These are phyloP conservation scores for Periplaneta americana DNA, from an alignment of 1,140 invertebrate genomes.

Conservation along the genomic window DNA sequence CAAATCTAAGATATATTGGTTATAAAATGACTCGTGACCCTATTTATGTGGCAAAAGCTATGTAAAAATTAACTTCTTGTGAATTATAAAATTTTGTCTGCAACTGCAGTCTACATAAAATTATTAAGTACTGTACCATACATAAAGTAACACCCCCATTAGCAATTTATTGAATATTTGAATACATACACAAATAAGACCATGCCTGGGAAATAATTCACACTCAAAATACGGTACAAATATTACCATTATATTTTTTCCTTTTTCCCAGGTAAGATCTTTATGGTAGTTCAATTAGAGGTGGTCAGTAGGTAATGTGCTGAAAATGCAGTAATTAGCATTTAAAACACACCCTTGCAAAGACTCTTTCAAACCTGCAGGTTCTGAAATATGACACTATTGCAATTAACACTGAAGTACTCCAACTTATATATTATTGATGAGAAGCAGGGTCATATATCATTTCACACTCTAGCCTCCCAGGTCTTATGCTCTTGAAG, in stretches of 20 bases:
- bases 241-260: slow-evolving; percentile 16
- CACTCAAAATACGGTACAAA: slow-evolving; percentile 10
- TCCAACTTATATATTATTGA: background rate
- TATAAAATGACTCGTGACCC: background rate
- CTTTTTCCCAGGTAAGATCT: slow-evolving; percentile 19
- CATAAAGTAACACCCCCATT: background rate
- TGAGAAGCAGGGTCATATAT: background rate
- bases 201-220: slow-evolving; percentile 19
- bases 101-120: background rate
- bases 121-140: slow-evolving; percentile 5
- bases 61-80: background rate
- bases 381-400: background rate
- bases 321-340: slow-evolving; percentile 20
- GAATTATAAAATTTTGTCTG: background rate
- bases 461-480: background rate
- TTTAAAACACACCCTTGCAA: slow-evolving; percentile 5
- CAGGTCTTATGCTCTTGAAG: background rate
- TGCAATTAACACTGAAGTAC: background rate
- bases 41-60: background rate
- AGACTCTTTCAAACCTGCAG: background rate
- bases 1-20: background rate
- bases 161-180: background rate
- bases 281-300: slow-evolving; percentile 14
- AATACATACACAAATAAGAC: slow-evolving; percentile 14
- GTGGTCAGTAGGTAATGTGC: slow-evolving; percentile 19